Conservation (phyloP, 92 coral and sea anemone genomes). For the Porites rus region DNA sequence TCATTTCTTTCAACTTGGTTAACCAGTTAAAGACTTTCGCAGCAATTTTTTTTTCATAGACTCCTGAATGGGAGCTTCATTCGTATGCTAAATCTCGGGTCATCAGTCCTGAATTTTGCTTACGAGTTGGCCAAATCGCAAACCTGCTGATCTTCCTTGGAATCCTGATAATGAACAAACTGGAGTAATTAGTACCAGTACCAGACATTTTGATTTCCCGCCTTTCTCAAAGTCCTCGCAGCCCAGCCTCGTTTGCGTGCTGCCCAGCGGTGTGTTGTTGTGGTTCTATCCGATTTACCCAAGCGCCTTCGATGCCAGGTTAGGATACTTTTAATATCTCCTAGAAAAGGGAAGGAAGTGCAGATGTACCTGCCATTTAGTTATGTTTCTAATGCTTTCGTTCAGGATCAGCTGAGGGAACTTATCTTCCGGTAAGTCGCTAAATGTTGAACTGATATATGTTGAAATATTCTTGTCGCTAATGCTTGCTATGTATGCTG, state of each 20-base stretch:
- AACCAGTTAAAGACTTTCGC: no score
- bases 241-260: constrained; percentile 37
- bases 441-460: constrained; percentile 21
- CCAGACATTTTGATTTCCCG: not conserved
- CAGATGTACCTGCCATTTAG: not conserved
- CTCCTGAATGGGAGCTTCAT: no score
- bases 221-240: not conserved
- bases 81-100: no score
- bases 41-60: no score
- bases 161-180: no score
- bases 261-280: constrained; percentile 17
- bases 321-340: not conserved
- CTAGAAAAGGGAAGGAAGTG: not conserved
- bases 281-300: constrained; percentile 10
- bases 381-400: not conserved
- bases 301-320: not conserved
- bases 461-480: constrained; percentile 9
- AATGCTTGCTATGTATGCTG: no score
- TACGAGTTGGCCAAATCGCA: no score
- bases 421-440: not conserved
- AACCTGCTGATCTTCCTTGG: no score
- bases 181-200: no score
- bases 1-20: no score
- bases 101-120: no score
- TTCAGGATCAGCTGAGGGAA: not conserved